phyloP scores from a whole-genome alignment of 35 echinoderm and acorn worm species.

The Strongylocentrotus purpuratus region DNA sequence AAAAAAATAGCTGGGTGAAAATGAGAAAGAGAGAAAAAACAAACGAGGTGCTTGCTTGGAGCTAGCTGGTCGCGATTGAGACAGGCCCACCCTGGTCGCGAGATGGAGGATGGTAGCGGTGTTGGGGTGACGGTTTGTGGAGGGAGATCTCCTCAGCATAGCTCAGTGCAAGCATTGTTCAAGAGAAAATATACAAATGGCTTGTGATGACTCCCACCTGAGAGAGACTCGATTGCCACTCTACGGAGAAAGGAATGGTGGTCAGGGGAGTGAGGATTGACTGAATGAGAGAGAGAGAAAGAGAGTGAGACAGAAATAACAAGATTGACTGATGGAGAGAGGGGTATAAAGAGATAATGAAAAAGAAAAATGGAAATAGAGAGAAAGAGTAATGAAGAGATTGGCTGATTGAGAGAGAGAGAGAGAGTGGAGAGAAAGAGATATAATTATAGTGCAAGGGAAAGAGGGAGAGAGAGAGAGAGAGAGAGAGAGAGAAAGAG shows the following conservation, averaged over 20 bases:
- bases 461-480: too few relatives aligned
- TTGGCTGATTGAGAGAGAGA: neutral
- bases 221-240: slow-evolving; percentile 25
- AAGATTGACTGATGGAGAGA: neutral
- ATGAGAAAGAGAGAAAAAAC: neutral
- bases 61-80: neutral
- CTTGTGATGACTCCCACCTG: slow-evolving; percentile 34
- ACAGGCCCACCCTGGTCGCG: slow-evolving; percentile 10
- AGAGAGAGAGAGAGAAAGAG: too few relatives aligned
- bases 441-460: too few relatives aligned
- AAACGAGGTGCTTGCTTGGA: neutral
- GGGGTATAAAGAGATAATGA: neutral
- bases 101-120: neutral
- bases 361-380: neutral
- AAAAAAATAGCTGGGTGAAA: neutral
- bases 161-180: slow-evolving; percentile 33
- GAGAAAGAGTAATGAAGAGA: neutral
- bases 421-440: too few relatives aligned
- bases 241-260: neutral
- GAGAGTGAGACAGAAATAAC: neutral
- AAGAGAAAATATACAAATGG: slow-evolving; percentile 46
- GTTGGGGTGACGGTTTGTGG: neutral
- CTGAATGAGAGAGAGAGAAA: neutral
- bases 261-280: neutral
- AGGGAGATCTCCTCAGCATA: neutral